These are phyloP conservation scores for Rhamnusium bicolor DNA, from an alignment of 2,888 invertebrate species.

Conservation along the genomic window DNA sequence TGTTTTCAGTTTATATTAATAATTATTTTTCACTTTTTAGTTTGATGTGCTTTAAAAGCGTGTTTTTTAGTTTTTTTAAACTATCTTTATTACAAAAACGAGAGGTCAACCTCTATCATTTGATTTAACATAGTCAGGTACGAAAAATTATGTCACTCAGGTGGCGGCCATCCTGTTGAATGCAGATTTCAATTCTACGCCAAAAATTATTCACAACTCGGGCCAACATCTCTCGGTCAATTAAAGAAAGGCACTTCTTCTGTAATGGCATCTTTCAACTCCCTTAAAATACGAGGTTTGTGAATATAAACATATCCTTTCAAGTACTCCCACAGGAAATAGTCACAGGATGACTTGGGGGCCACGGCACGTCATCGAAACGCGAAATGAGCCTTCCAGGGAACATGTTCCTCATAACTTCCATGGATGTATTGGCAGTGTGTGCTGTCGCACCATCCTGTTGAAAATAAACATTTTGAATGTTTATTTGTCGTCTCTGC, in stretches of 20 bases:
- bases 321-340: neutral
- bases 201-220: neutral
- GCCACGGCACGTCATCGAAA: neutral
- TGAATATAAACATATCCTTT: neutral
- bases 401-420: neutral
- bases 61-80: too few species aligned
- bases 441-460: neutral
- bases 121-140: too few species aligned
- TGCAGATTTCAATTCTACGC: neutral
- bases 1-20: too few species aligned
- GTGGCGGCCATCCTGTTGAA: conserved; percentile 5
- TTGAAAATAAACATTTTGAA: neutral
- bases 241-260: neutral
- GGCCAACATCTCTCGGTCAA: neutral
- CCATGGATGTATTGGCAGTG: neutral
- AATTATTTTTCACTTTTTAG: too few species aligned
- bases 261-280: neutral
- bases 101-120: too few species aligned
- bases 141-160: neutral
- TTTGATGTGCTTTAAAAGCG: too few species aligned
- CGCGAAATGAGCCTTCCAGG: neutral
- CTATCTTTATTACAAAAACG: too few species aligned
- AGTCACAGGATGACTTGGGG: neutral
- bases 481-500: neutral
- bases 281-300: neutral